Percentiles rank a stretch among this genome's conserved stretches.
Evolutionary conservation across 2,888 invertebrate species (phyloP).

Genomic region (Mycalesis mineus): DNA sequence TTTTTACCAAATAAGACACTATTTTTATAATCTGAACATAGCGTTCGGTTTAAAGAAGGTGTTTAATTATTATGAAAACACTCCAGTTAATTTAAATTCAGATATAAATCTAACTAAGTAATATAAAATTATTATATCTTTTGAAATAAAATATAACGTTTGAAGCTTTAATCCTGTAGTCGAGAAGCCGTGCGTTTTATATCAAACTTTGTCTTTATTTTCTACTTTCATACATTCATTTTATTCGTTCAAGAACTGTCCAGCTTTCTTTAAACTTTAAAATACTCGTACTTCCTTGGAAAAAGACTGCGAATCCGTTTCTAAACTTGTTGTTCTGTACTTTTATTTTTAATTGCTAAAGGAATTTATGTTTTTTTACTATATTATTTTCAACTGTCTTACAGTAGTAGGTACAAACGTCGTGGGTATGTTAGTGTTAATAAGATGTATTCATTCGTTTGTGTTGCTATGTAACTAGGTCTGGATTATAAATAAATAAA

Average conservation of each 20-base stretch:
- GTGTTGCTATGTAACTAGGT: no score
- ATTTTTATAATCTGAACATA: no score
- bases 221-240: slow-evolving; percentile 29
- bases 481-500: no score
- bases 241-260: slow-evolving; percentile 28
- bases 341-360: slow-evolving; percentile 20
- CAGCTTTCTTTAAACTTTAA: slow-evolving; percentile 29
- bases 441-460: no score
- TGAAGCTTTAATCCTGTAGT: slow-evolving; percentile 28
- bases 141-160: slow-evolving; percentile 7
- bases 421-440: background rate
- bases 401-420: background rate
- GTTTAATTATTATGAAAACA: no score
- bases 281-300: slow-evolving; percentile 26
- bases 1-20: no score
- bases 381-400: background rate
- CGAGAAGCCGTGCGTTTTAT: slow-evolving; percentile 28
- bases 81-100: no score
- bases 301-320: slow-evolving; percentile 27
- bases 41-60: no score
- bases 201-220: slow-evolving; percentile 30
- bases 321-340: slow-evolving; percentile 20
- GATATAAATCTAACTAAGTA: background rate
- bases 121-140: background rate
- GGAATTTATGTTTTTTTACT: background rate